Evolutionary conservation across 92 coral and sea anemone genomes (phyloP), one percentile per base, ranked within the genome.

Genomic region (Galaxea fascicularis): DNA sequence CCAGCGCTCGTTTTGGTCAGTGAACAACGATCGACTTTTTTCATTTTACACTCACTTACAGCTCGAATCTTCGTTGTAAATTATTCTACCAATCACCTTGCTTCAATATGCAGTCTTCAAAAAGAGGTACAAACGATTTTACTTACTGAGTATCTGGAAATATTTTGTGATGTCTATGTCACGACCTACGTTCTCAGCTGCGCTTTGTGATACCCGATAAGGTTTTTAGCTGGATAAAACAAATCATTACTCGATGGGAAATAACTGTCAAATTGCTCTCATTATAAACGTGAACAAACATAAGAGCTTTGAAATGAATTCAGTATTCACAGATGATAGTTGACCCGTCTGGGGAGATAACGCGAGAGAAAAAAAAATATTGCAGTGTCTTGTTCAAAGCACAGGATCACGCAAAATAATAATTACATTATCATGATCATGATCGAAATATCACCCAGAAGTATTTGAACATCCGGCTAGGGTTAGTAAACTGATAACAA

Each of bases 401-500:
- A 41, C 17, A 64, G 39, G 73, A 63, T 78, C 71, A 63, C 63
- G 28, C 62, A 78, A 79, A 79, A 79, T n/a, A n/a, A n/a, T n/a
- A n/a, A n/a, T 65, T 71, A 57, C 78, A 56, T 80, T 78, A 69
- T 70, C 53, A 31, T 56, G 30, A 22, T 49, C 76, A 66, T 39
- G 22, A 65, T 65, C 31, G 25, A 60, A 22, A 60, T 21, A 60
- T 80, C 65, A 80, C 62, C 57, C 52, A 41, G 53, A 82, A 41
- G 78, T 53, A 57, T 54, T 70, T 71, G 68, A 13, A 66, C 77
- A 82, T 82, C 86, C 86, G 86, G 86, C 56, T 59, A 10, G 70
- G 41, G 70, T 56, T 27, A 27, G 45, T 20, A 53, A 74, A 39
- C 10, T 13, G 58, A 69, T 54, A 69, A 70, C 86, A 82, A 79